Evolutionary conservation across 2,888 invertebrate species (phyloP).

Genomic region (Temnothorax ravouxi): DNA sequence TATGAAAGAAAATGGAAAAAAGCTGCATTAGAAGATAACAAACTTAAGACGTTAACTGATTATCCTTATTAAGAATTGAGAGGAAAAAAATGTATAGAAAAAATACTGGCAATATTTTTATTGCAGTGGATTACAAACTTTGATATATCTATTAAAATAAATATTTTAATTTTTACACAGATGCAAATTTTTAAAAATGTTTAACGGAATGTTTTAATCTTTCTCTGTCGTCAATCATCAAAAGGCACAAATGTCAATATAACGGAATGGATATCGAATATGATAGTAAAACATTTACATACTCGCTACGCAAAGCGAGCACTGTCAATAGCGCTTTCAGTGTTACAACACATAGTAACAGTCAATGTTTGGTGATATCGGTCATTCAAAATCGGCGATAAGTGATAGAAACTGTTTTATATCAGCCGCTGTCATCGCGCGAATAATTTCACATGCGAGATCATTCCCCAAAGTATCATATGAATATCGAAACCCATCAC

Average conservation of each 20-base stretch:
- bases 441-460: conserved; percentile 46
- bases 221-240: neutral
- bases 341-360: neutral
- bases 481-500: conserved; percentile 24
- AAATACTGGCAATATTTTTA: neutral
- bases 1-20: conserved; percentile 37
- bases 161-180: neutral
- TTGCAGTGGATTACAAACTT: neutral
- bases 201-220: neutral
- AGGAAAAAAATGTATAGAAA: neutral
- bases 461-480: conserved; percentile 38
- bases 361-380: neutral
- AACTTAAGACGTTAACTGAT: conserved; percentile 75
- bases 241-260: conserved; percentile 8
- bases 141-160: neutral
- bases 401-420: conserved; percentile 32
- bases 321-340: neutral
- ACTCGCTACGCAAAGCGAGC: neutral
- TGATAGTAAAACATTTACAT: neutral
- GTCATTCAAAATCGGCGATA: neutral
- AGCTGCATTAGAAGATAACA: conserved; percentile 53
- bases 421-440: conserved; percentile 1
- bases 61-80: conserved; percentile 75
- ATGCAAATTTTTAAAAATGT: neutral
- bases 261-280: conserved; percentile 12